Conservation (phyloP, 2,113 vertebrate genomes). For the Anguilla japonica region DNA sequence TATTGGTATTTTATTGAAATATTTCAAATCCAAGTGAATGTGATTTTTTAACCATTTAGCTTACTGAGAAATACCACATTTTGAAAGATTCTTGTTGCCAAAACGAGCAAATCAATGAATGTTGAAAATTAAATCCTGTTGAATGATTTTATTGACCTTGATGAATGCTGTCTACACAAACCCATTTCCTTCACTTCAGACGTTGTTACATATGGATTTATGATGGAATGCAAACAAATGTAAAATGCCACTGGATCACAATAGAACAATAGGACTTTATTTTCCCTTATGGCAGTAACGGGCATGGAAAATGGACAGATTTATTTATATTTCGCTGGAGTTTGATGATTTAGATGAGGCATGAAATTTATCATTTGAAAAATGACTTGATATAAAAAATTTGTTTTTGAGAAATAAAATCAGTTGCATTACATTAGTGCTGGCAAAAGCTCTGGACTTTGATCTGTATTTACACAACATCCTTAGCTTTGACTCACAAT, state of each 20-base stretch:
- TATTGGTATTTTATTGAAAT: no score
- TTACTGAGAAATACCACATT: no score
- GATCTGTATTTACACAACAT: no score
- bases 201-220: background rate
- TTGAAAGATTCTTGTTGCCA: no score
- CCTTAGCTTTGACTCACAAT: no score
- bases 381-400: background rate
- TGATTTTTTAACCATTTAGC: background rate
- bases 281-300: background rate
- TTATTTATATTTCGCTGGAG: background rate
- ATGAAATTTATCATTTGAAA: background rate
- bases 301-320: background rate
- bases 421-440: no score
- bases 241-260: background rate
- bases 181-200: background rate
- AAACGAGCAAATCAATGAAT: no score
- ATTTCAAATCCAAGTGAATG: background rate
- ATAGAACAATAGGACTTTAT: background rate
- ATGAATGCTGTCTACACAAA: background rate
- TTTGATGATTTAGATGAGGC: background rate
- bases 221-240: background rate
- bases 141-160: background rate
- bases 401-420: background rate
- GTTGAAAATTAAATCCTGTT: background rate
- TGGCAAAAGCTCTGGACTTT: no score